These are phyloP conservation scores for Ditylenchus weischeri DNA, from an alignment of 2,888 invertebrate genomes.

Conservation along the genomic window DNA sequence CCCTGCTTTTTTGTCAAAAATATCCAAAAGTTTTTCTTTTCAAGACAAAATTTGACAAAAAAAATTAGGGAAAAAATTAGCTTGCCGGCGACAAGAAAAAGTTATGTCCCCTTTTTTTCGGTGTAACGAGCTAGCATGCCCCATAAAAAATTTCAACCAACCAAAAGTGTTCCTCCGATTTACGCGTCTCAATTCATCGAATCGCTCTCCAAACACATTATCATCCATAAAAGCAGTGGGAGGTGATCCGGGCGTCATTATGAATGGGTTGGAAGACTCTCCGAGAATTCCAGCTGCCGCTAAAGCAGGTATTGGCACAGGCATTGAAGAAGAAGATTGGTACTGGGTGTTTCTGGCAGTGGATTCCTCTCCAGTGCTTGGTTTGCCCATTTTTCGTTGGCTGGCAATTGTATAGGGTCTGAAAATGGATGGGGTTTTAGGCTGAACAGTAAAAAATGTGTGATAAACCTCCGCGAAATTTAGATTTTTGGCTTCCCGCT, in stretches of 20 bases:
- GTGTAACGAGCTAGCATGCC: too few relatives aligned
- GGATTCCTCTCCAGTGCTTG: background rate
- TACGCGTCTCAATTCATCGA: constrained; percentile 36
- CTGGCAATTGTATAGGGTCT: constrained; percentile 29
- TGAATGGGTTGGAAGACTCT: constrained; percentile 45
- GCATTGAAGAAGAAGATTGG: background rate
- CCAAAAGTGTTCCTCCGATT: constrained; percentile 28
- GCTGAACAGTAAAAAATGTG: background rate
- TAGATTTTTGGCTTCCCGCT: background rate
- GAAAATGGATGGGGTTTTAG: constrained; percentile 1
- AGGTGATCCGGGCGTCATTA: constrained; percentile 39
- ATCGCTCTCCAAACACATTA: constrained; percentile 38
- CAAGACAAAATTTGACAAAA: too few relatives aligned
- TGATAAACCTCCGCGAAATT: background rate
- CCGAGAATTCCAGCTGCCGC: background rate
- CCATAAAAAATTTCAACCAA: background rate
- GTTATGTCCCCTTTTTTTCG: too few relatives aligned
- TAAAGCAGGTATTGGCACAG: constrained; percentile 3
- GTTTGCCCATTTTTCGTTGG: background rate
- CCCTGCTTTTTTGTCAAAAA: too few relatives aligned
- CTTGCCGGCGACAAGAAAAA: too few relatives aligned
- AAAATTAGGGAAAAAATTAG: too few relatives aligned
- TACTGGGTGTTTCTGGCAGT: background rate
- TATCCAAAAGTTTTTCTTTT: too few relatives aligned
- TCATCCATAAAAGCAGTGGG: constrained; percentile 35